These are phyloP conservation scores for Cataglyphis cursor DNA, from an alignment of 2,888 invertebrate species.

Conservation along the genomic window DNA sequence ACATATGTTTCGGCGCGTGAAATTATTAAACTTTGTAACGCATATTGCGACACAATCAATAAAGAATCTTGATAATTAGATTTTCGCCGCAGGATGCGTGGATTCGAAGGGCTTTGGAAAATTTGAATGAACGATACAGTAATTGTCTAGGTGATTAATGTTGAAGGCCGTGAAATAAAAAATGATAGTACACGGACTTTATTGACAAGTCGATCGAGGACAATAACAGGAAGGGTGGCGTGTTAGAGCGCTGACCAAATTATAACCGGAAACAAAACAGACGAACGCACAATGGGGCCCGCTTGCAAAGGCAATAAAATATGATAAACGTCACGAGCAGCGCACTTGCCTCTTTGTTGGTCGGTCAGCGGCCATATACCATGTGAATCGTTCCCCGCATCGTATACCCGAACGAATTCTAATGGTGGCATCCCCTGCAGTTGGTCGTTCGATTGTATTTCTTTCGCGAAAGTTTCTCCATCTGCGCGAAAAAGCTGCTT, in stretches of 20 bases:
- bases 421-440: conserved; percentile 66
- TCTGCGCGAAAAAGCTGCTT: conserved; percentile 56
- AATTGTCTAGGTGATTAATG: conserved; percentile 5
- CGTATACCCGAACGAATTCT: conserved; percentile 69
- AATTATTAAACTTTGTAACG: conserved; percentile 22
- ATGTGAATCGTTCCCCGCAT: conserved; percentile 64
- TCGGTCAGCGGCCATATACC: conserved; percentile 61
- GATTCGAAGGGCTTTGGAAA: background rate
- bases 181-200: conserved; percentile 74
- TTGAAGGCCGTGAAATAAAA: conserved; percentile 70
- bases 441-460: conserved; percentile 71
- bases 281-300: conserved; percentile 81
- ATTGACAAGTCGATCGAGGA: conserved; percentile 71
- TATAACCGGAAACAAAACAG: conserved; percentile 83
- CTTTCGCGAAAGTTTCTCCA: conserved; percentile 68
- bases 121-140: background rate
- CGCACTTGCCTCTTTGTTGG: conserved; percentile 76
- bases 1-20: conserved; percentile 20
- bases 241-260: conserved; percentile 72
- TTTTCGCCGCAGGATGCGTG: conserved; percentile 27
- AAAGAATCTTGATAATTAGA: conserved; percentile 25
- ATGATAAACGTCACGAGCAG: conserved; percentile 81
- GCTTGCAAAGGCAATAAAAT: conserved; percentile 82
- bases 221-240: conserved; percentile 63
- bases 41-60: conserved; percentile 26